Base-by-base conservation (phyloP, 2,797 vertebrate genomes). In the Masticophis lateralis region DNA sequence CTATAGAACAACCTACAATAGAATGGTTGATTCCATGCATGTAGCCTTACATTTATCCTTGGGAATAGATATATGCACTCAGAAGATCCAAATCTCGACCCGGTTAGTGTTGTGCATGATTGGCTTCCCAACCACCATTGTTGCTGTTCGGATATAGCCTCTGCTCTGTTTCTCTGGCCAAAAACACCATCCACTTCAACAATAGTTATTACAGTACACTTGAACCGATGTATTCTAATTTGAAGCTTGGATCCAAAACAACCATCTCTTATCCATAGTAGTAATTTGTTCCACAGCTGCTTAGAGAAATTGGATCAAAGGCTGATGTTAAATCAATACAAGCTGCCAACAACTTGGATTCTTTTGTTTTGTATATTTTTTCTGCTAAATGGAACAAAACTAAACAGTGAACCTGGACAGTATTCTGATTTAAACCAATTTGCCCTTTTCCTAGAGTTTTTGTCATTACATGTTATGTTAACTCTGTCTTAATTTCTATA, bases 351-450 rank as follows among this genome's bases (percentile, higher is more conserved):
- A 89, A 32, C 43, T 89, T 61, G 37, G 12, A 47, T 89, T 61
- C 27, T 47, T 89, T 61, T 43, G 88, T 89, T 43, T 89, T 89
- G 37, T 43, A 43, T 89, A 60, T 51, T 89, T 89, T 88, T 89
- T 89, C 59, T 51, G 88, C 88, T 89, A 61, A 89, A 60, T 61
- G 88, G 88, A 89, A 61, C 88, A 89, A 89, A 89, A 89, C 88
- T 89, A 89, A 89, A 89, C 88, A 89, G 22, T 59, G n/a, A 22
- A 43, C 10, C 25, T 61, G 22, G 59, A 61, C 22, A 61, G 37
- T 47, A 37, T 59, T 60, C 37, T 51, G 88, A 89, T 89, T 89
- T 89, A 61, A 89, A 61, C 59, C 59, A 89, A 60, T 61, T 47
- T 47, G 59, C 37, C 43, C 56, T 59, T 59, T 59, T 51, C 37